Percentiles rank a stretch among this genome's conserved stretches.
phyloP scores from a whole-genome alignment of 2,113 vertebrate species.

The Crotalus helleri region DNA sequence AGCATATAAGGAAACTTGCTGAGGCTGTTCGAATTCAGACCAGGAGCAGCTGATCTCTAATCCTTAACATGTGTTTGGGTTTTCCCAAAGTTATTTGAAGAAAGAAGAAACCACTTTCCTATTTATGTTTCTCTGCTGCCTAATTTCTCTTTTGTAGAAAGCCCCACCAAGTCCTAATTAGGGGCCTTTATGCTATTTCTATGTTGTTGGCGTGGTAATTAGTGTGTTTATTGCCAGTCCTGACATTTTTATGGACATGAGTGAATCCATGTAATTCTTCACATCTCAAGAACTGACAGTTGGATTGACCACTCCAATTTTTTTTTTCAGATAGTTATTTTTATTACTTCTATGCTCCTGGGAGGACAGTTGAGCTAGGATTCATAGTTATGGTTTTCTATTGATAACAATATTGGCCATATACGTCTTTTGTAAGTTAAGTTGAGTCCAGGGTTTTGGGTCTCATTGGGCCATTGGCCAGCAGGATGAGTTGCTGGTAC shows the following conservation, averaged over 20 bases:
- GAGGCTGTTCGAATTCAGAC: slow-evolving; percentile 49
- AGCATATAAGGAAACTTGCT: slow-evolving; percentile 53
- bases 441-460: background rate
- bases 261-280: background rate
- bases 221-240: slow-evolving; percentile 27
- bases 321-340: background rate
- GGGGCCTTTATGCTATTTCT: slow-evolving; percentile 48
- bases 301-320: background rate
- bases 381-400: background rate
- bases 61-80: slow-evolving; percentile 62
- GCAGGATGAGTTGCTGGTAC: background rate
- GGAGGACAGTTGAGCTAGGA: background rate
- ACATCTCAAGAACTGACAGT: background rate
- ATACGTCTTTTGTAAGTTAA: background rate
- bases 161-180: slow-evolving; percentile 61
- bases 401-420: accelerated
- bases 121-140: slow-evolving; percentile 46
- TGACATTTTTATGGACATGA: background rate
- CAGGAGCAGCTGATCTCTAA: slow-evolving; percentile 55
- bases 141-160: slow-evolving; percentile 55
- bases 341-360: background rate
- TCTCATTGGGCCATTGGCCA: background rate
- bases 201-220: slow-evolving; percentile 37
- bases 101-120: slow-evolving; percentile 56
- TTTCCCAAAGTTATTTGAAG: slow-evolving; percentile 64